Percentiles rank a stretch among this genome's conserved stretches.
Evolutionary conservation across 2,797 vertebrate species (phyloP).

Genomic region (Sebastes vulpes): DNA sequence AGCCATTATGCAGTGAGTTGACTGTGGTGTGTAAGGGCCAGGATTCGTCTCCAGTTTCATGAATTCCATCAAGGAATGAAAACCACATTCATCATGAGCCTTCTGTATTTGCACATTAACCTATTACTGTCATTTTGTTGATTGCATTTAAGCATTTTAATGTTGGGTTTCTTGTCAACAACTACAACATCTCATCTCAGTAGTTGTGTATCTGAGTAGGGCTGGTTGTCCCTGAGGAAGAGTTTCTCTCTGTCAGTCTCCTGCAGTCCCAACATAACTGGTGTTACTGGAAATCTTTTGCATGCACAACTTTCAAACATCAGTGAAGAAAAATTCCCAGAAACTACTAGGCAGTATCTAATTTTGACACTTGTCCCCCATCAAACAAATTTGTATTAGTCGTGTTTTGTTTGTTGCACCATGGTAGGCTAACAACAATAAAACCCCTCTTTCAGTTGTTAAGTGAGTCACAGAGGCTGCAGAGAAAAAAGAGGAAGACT

Average conservation of each 20-base stretch:
- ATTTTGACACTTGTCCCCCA: neutral
- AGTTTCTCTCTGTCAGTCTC: neutral
- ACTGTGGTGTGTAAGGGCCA: neutral
- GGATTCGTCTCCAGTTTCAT: neutral
- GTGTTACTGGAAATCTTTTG: conserved; percentile 10
- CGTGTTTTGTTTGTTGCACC: neutral
- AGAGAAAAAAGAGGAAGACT: conserved; percentile 3
- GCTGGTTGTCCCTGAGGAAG: neutral
- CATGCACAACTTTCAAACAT: neutral
- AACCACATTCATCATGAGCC: neutral
- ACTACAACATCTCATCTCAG: neutral
- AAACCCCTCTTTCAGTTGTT: neutral
- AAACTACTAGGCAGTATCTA: neutral
- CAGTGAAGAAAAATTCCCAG: neutral
- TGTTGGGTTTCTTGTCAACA: neutral
- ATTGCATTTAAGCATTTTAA: neutral
- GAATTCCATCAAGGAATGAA: neutral
- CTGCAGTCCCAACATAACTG: neutral
- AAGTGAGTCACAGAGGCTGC: conserved; percentile 32
- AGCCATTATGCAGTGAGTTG: conserved; percentile 1
- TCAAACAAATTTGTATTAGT: neutral
- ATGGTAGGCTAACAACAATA: neutral
- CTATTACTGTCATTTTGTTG: neutral
- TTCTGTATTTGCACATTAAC: neutral
- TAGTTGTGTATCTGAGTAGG: neutral